A percentile compares a stretch with the other conserved stretches of the same genome.
These are phyloP conservation scores for Nycteola revayana DNA, from an alignment of 2,888 invertebrate species.

Conservation along the genomic window DNA sequence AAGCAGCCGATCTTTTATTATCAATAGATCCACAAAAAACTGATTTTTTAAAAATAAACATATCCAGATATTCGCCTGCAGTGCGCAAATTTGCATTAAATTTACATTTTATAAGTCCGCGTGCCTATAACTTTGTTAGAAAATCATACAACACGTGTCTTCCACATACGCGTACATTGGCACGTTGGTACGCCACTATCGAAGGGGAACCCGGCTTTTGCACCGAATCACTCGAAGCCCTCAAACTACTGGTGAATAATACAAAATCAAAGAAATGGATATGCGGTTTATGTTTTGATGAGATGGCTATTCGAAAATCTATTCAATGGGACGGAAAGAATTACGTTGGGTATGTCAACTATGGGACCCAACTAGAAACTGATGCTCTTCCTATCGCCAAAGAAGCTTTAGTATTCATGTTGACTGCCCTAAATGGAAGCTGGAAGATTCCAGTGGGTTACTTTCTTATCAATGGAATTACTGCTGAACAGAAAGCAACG, in stretches of 20 bases:
- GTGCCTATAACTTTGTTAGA: slow-evolving; percentile 17
- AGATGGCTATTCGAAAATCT: slow-evolving; percentile 30
- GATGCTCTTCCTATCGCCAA: background rate
- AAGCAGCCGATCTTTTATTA: background rate
- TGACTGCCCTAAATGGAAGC: background rate
- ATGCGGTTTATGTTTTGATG: slow-evolving; percentile 15
- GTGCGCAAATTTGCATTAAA: background rate
- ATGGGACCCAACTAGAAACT: background rate
- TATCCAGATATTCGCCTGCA: background rate
- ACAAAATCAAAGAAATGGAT: slow-evolving; percentile 4
- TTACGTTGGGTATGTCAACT: slow-evolving; percentile 2
- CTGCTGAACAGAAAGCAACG: slow-evolving; percentile 5
- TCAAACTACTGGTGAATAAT: no score
- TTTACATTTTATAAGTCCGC: background rate
- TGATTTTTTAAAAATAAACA: background rate
- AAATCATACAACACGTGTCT: slow-evolving; percentile 16
- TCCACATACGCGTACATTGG: slow-evolving; percentile 12
- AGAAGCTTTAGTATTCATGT: background rate
- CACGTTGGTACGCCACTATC: slow-evolving; percentile 14
- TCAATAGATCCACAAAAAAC: background rate
- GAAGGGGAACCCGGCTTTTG: slow-evolving; percentile 14
- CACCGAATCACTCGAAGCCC: slow-evolving; percentile 13
- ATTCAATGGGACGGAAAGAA: slow-evolving; percentile 33
- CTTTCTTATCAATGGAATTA: slow-evolving; percentile 8
- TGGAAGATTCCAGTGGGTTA: slow-evolving; percentile 10